These are phyloP conservation scores for Agriopis aurantiaria DNA, from an alignment of 2,888 invertebrate species.

Conservation along the genomic window DNA sequence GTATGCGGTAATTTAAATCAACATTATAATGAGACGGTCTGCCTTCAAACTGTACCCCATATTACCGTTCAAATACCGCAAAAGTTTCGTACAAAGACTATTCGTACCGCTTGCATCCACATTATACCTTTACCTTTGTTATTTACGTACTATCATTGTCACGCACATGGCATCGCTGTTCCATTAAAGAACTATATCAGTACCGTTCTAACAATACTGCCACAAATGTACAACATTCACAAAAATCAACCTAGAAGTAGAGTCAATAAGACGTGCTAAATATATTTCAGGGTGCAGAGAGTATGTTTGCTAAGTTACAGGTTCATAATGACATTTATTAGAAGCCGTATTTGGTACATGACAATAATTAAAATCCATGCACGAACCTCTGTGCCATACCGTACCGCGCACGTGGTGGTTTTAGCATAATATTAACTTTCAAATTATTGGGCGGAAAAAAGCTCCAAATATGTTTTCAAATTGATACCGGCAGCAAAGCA, in stretches of 20 bases:
- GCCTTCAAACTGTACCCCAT: slow-evolving; percentile 41
- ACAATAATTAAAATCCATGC: slow-evolving; percentile 86
- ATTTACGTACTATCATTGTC: slow-evolving; percentile 83
- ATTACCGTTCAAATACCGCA: slow-evolving; percentile 51
- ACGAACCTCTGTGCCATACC: slow-evolving; percentile 82
- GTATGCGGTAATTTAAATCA: slow-evolving; percentile 43
- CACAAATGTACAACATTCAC: slow-evolving; percentile 12
- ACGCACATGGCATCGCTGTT: slow-evolving; percentile 80
- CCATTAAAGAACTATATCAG: slow-evolving; percentile 81
- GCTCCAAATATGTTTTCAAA: slow-evolving; percentile 56
- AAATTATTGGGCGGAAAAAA: slow-evolving; percentile 68
- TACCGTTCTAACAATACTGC: slow-evolving; percentile 51
- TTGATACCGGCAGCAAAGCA: slow-evolving; percentile 37
- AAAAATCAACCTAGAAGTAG: slow-evolving; percentile 45
- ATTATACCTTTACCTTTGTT: slow-evolving; percentile 73
- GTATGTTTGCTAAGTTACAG: slow-evolving; percentile 63
- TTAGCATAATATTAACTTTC: slow-evolving; percentile 79
- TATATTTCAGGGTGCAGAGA: slow-evolving; percentile 22
- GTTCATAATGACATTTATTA: slow-evolving; percentile 86
- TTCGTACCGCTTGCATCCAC: slow-evolving; percentile 62
- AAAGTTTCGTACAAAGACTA: slow-evolving; percentile 64
- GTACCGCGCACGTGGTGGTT: slow-evolving; percentile 75
- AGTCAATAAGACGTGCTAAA: slow-evolving; percentile 37
- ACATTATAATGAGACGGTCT: slow-evolving; percentile 43
- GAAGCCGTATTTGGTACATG: slow-evolving; percentile 84